Evolutionary conservation across 2,797 vertebrate species (phyloP), one percentile per base, ranked within the genome.

Genomic region (Siniperca obscura): DNA sequence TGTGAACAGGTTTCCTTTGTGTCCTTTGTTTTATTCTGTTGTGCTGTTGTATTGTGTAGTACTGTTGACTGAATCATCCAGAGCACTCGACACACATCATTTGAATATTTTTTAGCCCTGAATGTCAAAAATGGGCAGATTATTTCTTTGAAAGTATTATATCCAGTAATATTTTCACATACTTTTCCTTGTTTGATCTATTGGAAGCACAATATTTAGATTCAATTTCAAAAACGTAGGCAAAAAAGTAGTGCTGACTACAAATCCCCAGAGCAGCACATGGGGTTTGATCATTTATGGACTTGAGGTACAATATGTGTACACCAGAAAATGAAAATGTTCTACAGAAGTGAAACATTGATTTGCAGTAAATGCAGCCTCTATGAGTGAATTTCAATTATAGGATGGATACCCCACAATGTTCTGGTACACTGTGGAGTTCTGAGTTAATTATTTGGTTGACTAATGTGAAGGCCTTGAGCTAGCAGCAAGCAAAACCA

Each of bases 401-500:
- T 71, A 74, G 78, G 82, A 89, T 76, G 78, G 85, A 87, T 89
- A 80, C 68, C 71, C 59, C 66, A 72, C 79, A 84, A 83, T 89
- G 82, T 76, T 78, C 74, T 52, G 52, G 56, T 70, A 66, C 64
- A 56, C 65, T 66, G 70, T 73, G 36, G 69, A 83, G 74, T 66
- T 86, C 64, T 14, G 69, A 91, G 80, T 87, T 91, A 85, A 91
- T 93, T 91, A 93, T 91, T 82, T 80, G 84, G 78, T 88, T 89
- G 90, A 94, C 80, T 87, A 92, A 92, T 85, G 84, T 86, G 62
- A 80, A 50, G 57, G 85, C 90, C 86, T 80, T 80, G 57, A 87
- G 89, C 89, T 56, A 87, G 80, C 57, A 52, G 64, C 34, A 16
- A 73, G 78, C 72, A 74, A 74, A 89, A 78, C 21, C 3, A 40